Conservation (phyloP, 2,888 invertebrate species). For the Drosophila koepferae region DNA sequence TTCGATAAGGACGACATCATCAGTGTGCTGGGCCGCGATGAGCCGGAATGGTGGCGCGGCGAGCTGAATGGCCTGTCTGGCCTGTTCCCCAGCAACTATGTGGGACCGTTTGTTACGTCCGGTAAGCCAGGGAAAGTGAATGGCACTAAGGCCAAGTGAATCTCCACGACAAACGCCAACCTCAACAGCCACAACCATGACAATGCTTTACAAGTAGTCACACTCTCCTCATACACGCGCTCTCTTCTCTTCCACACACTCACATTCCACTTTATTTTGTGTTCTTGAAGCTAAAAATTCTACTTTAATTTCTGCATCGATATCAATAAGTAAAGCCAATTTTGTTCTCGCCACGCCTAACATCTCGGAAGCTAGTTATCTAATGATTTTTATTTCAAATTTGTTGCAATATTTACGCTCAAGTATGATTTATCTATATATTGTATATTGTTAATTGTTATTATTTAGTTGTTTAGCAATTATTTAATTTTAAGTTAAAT, state of each 20-base stretch:
- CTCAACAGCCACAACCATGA: slow-evolving; percentile 46
- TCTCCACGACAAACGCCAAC: slow-evolving; percentile 42
- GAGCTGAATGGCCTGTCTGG: slow-evolving; percentile 95
- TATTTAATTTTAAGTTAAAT: slow-evolving; percentile 62
- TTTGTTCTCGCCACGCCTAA: slow-evolving; percentile 53
- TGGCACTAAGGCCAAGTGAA: slow-evolving; percentile 79
- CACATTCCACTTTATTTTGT: slow-evolving; percentile 45
- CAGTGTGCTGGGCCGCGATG: slow-evolving; percentile 94
- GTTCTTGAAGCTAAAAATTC: slow-evolving; percentile 13
- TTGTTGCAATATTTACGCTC: slow-evolving; percentile 68
- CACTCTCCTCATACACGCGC: slow-evolving; percentile 26
- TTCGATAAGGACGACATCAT: slow-evolving; percentile 97
- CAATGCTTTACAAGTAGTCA: slow-evolving; percentile 47
- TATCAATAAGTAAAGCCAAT: slow-evolving; percentile 67
- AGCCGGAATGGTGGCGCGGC: slow-evolving; percentile 99
- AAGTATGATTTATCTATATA: slow-evolving; percentile 41
- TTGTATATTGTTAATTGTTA: slow-evolving; percentile 67
- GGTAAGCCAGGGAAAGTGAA: slow-evolving; percentile 83
- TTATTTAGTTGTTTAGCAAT: slow-evolving; percentile 70
- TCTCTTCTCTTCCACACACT: slow-evolving; percentile 19
- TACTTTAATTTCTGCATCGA: slow-evolving; percentile 17
- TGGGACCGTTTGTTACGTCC: slow-evolving; percentile 88
- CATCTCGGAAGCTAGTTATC: slow-evolving; percentile 23
- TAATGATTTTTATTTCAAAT: slow-evolving; percentile 50
- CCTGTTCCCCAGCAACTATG: slow-evolving; percentile 98